These are phyloP conservation scores for Lissocephala sabroskyi DNA, from an alignment of 2,888 invertebrate genomes.

Conservation along the genomic window DNA sequence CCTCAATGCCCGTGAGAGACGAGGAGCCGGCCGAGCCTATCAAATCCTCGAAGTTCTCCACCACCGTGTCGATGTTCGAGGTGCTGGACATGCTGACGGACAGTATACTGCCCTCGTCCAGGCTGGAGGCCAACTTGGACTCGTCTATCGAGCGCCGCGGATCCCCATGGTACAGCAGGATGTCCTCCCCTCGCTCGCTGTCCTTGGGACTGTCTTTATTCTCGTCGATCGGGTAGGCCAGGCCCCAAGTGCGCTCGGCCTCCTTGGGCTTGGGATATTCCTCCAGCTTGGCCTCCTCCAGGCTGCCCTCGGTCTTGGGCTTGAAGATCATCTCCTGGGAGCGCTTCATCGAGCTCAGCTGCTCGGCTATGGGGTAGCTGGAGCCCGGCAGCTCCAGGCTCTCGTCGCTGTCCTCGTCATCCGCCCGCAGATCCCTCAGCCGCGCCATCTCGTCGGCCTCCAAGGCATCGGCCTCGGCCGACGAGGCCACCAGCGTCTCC, in stretches of 20 bases:
- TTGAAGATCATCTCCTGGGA: conserved; percentile 93
- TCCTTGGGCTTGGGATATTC: conserved; percentile 56
- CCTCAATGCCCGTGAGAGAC: conserved; percentile 70
- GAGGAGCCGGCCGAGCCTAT: conserved; percentile 70
- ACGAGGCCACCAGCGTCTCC: conserved; percentile 93
- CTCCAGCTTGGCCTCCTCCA: conserved; percentile 48
- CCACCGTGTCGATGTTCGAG: conserved; percentile 74
- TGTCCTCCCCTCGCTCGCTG: conserved; percentile 52
- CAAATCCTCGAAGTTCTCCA: conserved; percentile 70
- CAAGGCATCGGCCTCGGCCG: conserved; percentile 78
- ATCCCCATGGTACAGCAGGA: conserved; percentile 61
- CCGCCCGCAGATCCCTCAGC: conserved; percentile 76
- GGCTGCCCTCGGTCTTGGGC: conserved; percentile 75
- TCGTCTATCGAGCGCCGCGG: conserved; percentile 70
- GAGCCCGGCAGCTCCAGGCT: conserved; percentile 69
- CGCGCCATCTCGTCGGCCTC: conserved; percentile 74
- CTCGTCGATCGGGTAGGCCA: conserved; percentile 68
- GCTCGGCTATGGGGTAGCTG: conserved; percentile 49
- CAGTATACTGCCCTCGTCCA: conserved; percentile 76
- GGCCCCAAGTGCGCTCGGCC: conserved; percentile 59
- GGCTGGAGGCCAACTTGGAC: conserved; percentile 74
- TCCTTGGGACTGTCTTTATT: conserved; percentile 46
- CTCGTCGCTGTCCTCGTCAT: conserved; percentile 73
- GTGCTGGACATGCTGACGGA: conserved; percentile 77
- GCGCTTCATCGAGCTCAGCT: conserved; percentile 84